Percentiles rank a stretch among this genome's conserved stretches.
These are phyloP conservation scores for Ammospiza nelsoni DNA, from an alignment of 2,113 vertebrate genomes.

Conservation along the genomic window DNA sequence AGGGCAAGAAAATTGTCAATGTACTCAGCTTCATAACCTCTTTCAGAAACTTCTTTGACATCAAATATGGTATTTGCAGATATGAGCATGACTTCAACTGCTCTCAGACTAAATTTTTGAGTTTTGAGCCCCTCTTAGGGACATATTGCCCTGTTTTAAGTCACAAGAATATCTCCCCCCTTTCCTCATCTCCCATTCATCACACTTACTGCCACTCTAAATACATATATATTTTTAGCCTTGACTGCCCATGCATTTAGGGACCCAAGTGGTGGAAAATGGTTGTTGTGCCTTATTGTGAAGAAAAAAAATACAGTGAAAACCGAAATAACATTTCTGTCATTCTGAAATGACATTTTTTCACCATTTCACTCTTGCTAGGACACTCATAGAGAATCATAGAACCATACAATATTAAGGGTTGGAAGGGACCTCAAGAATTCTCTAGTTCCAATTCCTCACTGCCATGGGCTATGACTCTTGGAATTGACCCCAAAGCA, in stretches of 20 bases:
- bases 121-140: not conserved
- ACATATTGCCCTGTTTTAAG: not conserved
- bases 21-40: not conserved
- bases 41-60: constrained; percentile 11
- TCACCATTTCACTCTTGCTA: not conserved
- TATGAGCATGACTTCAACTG: not conserved
- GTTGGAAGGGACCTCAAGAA: not conserved
- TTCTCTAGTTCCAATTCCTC: accelerated
- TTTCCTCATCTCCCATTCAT: not conserved
- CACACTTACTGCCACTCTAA: not conserved
- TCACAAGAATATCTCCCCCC: not conserved
- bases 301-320: not conserved
- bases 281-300: not conserved
- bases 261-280: not conserved
- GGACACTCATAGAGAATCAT: not conserved
- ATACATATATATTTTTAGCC: not conserved
- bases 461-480: not conserved
- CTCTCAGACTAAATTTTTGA: not conserved
- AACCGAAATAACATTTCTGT: not conserved
- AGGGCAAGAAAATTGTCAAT: constrained; percentile 17
- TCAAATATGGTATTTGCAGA: not conserved
- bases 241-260: not conserved
- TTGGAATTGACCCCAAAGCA: not conserved
- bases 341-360: not conserved
- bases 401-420: not conserved